A percentile compares a stretch with the other conserved stretches of the same genome.
These are phyloP conservation scores for Oreohelix idahoensis DNA, from an alignment of 1,140 invertebrate species.

Conservation along the genomic window DNA sequence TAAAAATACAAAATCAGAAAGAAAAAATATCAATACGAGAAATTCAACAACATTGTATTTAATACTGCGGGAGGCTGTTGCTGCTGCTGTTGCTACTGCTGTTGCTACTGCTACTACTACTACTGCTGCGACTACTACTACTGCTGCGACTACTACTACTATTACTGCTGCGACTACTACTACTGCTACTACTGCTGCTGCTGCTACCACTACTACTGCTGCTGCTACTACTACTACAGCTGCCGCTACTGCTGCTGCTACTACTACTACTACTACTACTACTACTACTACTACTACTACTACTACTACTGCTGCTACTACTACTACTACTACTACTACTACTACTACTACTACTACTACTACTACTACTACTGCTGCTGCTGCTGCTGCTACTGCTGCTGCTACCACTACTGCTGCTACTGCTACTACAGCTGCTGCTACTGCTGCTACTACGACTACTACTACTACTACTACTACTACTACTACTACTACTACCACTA, in stretches of 20 bases:
- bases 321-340: constrained; percentile 38
- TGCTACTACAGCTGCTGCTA: not conserved
- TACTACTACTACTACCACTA: not conserved
- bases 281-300: constrained; percentile 42
- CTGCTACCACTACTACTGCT: not conserved
- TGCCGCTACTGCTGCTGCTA: constrained; percentile 40
- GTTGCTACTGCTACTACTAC: too few species aligned
- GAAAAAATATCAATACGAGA: too few species aligned
- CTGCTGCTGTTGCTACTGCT: not conserved
- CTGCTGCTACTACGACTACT: too few species aligned
- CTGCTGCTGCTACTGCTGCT: constrained; percentile 7
- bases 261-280: constrained; percentile 45
- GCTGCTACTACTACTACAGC: constrained; percentile 39
- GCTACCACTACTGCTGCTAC: not conserved
- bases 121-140: too few species aligned
- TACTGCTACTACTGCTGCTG: constrained; percentile 21
- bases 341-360: not conserved
- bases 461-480: too few species aligned
- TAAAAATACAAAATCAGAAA: too few species aligned
- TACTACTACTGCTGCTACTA: constrained; percentile 44
- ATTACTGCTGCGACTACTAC: too few species aligned
- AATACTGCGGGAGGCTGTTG: too few species aligned
- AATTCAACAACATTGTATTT: too few species aligned
- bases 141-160: too few species aligned
- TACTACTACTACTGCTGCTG: constrained; percentile 15